Evolutionary conservation across 2,888 invertebrate species (phyloP), one percentile per base, ranked within the genome.

Genomic region (Flabesymbios commensalis): DNA sequence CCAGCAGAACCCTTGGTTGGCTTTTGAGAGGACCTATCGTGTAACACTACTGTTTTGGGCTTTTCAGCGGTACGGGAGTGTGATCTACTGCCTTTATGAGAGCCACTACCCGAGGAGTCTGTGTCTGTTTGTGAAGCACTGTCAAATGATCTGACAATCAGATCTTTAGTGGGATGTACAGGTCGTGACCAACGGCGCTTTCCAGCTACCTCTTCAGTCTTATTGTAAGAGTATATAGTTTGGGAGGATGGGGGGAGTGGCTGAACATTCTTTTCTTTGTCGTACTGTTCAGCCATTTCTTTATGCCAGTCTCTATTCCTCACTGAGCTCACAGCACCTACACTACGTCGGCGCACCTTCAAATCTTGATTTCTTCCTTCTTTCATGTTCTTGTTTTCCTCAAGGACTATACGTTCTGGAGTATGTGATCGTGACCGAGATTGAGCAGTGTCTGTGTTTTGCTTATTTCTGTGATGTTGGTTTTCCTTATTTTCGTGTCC

Each of bases 121-220:
- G n/a, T n/a, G n/a, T n/a, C n/a, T n/a, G n/a, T n/a, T n/a, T n/a
- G n/a, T n/a, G n/a, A n/a, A n/a, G n/a, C n/a, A n/a, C n/a, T n/a
- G n/a, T n/a, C n/a, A n/a, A n/a, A n/a, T n/a, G n/a, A n/a, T n/a
- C n/a, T n/a, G n/a, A n/a, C n/a, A 24, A 66, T 48, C 2, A 67
- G 43, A 49, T 67, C 64, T 48, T 63, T 67, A 7, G 59, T 56
- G 2, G 67, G 67, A 31, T 67, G 67, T 29, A 67, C 57, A 2
- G 64, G 64, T 3, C 51, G 67, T 4, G 54, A 42, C 67, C 67
- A 67, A 24, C 64, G 42, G 14, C 57, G 33, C 36, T 48, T 54
- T 7, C 47, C 31, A 5, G 31, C 31, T 22, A 39, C 61, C 14
- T 42, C 53, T n/a, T 24, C 28, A 17, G 36, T 5, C 10, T 58